Base-by-base conservation (phyloP, 1,140 invertebrate species). In the Charaxes varanes region DNA sequence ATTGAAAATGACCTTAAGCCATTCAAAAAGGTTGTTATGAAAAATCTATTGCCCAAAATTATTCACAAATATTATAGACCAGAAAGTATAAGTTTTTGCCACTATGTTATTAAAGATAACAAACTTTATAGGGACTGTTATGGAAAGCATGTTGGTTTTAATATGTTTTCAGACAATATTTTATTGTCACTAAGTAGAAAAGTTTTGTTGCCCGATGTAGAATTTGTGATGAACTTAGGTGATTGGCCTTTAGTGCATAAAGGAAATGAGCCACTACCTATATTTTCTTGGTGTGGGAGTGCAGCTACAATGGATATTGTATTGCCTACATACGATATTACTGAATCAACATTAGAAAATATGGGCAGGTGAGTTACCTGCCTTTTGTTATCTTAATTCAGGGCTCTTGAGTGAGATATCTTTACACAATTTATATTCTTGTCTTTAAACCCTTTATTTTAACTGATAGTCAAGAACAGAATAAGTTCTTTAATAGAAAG, bases 261-360 rank as follows among this genome's bases (percentile, higher is more conserved):
- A 53, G 64, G 48, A 11, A 52, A 64, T 7, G 78, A 86, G 10
- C 52, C 77, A 3, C 86, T 92, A 52, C 96, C 97, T n/a, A 91
- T 99, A 36, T 95, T 99, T 70, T 97, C 96, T 18, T 99, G 97
- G 97, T 98, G 97, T 86, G 95, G 95, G 1, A 97, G 94, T 48
- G 85, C 89, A 32, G 88, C 92, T 47, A 91, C 91, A 2, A 82
- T 87, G 56, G 97, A 99, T 83, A 97, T 99, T 73, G 88, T 97
- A 32, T 88, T 98, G 86, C 97, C 97, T 6, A 98, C 96, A 1
- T 98, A 99, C 85, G 96, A 98, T 70, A 87, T 98, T 15, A 97
- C 95, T 2, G 93, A 97, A 86, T 92, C 96, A 4, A 91, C 94
- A 1, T 72, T 98, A 34, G 93, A 98, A 86, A 92, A 91, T 84